A percentile compares a stretch with the other conserved stretches of the same genome.
phyloP scores from a whole-genome alignment of 1,140 invertebrate species.

The Anadara kagoshimensis region DNA sequence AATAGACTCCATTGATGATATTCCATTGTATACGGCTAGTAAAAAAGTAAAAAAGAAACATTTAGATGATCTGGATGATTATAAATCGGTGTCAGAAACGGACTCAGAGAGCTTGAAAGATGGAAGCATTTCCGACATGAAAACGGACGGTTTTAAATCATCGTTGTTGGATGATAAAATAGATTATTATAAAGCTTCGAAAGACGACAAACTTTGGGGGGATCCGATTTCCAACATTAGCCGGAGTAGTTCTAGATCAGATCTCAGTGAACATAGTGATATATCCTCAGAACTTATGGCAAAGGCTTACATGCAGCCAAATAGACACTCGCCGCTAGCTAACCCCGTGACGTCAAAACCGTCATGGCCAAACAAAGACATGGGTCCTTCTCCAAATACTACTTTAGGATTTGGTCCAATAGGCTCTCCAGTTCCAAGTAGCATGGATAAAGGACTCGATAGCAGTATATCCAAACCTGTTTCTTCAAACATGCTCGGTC shows the following conservation, averaged over 20 bases:
- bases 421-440: slow-evolving; percentile 29
- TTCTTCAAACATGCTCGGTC: slow-evolving; percentile 6
- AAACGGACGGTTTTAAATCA: slow-evolving; percentile 8
- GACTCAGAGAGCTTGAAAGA: slow-evolving; percentile 31
- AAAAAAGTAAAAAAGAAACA: slow-evolving; percentile 32
- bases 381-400: slow-evolving; percentile 4
- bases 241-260: slow-evolving; percentile 55
- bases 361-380: slow-evolving; percentile 12
- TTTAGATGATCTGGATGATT: slow-evolving; percentile 47
- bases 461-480: background rate
- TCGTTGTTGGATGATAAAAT: slow-evolving; percentile 9
- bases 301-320: slow-evolving; percentile 29
- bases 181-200: slow-evolving; percentile 10
- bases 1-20: slow-evolving; percentile 48
- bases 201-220: background rate
- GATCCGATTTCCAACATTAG: slow-evolving; percentile 36
- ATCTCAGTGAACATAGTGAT: slow-evolving; percentile 52
- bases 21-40: slow-evolving; percentile 22
- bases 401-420: slow-evolving; percentile 23
- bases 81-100: slow-evolving; percentile 33
- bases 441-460: slow-evolving; percentile 4
- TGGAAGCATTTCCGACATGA: slow-evolving; percentile 25
- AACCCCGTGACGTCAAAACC: background rate
- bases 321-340: background rate
- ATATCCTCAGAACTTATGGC: slow-evolving; percentile 38